Percentiles rank a stretch among this genome's conserved stretches.
These are phyloP conservation scores for Oasisia sp. DNA, from an alignment of 2,888 invertebrate genomes.

Conservation along the genomic window DNA sequence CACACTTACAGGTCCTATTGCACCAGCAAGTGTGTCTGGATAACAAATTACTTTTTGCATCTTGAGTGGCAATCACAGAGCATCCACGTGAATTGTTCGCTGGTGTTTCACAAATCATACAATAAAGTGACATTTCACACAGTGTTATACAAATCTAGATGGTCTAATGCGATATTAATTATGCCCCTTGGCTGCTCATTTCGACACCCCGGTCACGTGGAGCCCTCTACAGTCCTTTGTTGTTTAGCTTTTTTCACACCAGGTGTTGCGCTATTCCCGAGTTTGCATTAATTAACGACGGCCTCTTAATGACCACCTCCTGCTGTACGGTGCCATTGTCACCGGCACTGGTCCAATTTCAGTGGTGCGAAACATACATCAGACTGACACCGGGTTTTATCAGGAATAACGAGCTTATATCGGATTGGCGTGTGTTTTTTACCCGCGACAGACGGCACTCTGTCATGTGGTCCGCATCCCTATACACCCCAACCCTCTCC, in stretches of 20 bases:
- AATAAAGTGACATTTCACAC: background rate
- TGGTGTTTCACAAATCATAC: background rate
- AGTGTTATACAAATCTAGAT: background rate
- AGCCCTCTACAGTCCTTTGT: background rate
- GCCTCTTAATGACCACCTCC: background rate
- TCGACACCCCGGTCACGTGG: background rate
- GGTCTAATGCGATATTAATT: background rate
- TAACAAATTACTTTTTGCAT: background rate
- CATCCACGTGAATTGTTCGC: background rate
- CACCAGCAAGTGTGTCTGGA: background rate
- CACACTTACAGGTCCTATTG: background rate
- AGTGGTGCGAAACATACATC: background rate
- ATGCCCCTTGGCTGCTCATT: background rate
- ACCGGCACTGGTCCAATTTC: background rate
- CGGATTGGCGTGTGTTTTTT: constrained; percentile 3
- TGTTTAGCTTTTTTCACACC: background rate
- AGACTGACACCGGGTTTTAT: constrained; percentile 7
- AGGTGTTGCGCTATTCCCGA: background rate
- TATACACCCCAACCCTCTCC: background rate
- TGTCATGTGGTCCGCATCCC: background rate
- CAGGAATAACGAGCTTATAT: background rate
- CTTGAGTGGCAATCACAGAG: background rate
- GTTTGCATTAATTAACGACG: background rate
- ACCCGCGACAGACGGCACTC: background rate
- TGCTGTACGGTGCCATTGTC: background rate